Evolutionary conservation across 2,888 invertebrate species (phyloP).

Genomic region (Adelognathus sp.): DNA sequence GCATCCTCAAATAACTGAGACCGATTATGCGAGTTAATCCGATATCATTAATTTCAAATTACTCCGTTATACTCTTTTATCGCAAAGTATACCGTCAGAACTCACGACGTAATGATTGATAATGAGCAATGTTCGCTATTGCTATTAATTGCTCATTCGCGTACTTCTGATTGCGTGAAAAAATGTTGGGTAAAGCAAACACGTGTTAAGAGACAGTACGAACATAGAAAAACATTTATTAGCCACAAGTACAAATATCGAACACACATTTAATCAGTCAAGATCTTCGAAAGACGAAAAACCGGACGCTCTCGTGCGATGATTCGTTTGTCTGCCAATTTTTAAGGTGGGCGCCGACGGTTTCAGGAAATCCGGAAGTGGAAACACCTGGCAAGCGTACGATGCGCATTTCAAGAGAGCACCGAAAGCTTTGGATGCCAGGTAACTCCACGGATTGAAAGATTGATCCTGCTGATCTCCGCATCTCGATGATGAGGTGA

Average conservation of each 20-base stretch:
- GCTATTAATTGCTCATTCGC: too few relatives aligned
- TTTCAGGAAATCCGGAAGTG: constrained; percentile 51
- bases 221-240: constrained; percentile 26
- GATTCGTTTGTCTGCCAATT: constrained; percentile 19
- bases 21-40: too few relatives aligned
- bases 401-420: constrained; percentile 57
- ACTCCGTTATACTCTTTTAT: too few relatives aligned
- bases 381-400: constrained; percentile 56
- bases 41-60: too few relatives aligned
- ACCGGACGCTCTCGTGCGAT: background rate
- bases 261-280: constrained; percentile 11
- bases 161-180: too few relatives aligned
- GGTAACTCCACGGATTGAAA: constrained; percentile 38
- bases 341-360: constrained; percentile 18
- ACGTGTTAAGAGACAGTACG: too few relatives aligned
- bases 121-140: too few relatives aligned
- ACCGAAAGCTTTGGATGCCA: constrained; percentile 59
- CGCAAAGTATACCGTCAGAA: too few relatives aligned
- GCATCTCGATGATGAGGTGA: background rate
- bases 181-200: too few relatives aligned
- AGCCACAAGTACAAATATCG: background rate
- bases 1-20: too few relatives aligned
- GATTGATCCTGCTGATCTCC: background rate
- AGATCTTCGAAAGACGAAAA: constrained; percentile 40
- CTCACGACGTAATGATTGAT: too few relatives aligned